These are phyloP conservation scores for Campylomormyrus numenius DNA, from an alignment of 2,113 vertebrate species.

Conservation along the genomic window DNA sequence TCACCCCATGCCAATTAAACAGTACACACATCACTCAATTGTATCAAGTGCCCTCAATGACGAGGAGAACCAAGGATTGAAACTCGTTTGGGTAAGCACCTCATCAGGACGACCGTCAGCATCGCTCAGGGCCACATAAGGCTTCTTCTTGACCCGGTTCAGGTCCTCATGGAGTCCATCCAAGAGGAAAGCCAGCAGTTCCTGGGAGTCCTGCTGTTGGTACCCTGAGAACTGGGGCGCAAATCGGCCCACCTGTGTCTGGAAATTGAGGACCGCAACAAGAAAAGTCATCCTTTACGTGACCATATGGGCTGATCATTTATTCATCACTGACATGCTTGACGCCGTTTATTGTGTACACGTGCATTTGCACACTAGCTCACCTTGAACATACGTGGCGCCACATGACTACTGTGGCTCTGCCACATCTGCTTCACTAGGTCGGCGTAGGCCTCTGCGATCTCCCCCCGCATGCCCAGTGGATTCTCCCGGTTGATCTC, in stretches of 20 bases:
- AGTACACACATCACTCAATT: not conserved
- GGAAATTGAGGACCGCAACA: conserved; percentile 28
- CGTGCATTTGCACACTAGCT: conserved; percentile 28
- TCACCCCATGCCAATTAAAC: not conserved
- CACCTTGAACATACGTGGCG: conserved; percentile 90
- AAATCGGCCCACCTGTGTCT: conserved; percentile 94
- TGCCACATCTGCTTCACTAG: conserved; percentile 96
- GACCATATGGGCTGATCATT: not conserved
- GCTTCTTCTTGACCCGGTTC: conserved; percentile 95
- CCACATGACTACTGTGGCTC: conserved; percentile 79
- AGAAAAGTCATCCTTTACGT: not conserved
- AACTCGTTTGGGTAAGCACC: conserved; percentile 53
- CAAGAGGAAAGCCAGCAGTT: conserved; percentile 86
- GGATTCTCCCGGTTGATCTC: conserved; percentile 94
- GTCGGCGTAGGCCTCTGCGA: conserved; percentile 90
- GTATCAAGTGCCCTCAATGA: not conserved
- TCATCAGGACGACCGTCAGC: conserved; percentile 84
- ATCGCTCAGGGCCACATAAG: conserved; percentile 85
- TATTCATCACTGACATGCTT: not conserved
- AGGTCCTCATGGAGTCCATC: conserved; percentile 95
- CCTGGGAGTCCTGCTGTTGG: conserved; percentile 96
- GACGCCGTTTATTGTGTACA: not conserved
- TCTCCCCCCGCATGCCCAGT: conserved; percentile 94
- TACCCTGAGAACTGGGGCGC: conserved; percentile 98
- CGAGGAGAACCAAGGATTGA: not conserved